Base-by-base conservation (phyloP, 2,113 vertebrate genomes). In the Lasiurus cinereus region DNA sequence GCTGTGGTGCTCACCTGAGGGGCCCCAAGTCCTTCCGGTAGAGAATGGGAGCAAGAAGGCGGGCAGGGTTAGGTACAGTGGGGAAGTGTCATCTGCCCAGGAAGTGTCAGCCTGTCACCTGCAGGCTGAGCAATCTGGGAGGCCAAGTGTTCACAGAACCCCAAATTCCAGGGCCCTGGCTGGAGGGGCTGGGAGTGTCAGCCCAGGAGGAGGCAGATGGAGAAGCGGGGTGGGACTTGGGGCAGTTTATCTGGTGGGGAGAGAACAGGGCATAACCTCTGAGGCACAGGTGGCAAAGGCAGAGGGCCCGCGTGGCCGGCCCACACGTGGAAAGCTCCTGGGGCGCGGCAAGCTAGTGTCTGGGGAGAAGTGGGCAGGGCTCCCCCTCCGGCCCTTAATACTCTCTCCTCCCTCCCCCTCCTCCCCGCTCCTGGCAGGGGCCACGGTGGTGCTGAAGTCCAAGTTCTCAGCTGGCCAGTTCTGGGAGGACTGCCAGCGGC, bases 401-500 rank as follows among this genome's bases (percentile, higher is more conserved):
- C 59, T 62, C 59, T 62, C 9, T 67, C 15, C 19, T 88, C 29
- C 56, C 36, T 54, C 74, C 59, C n/a, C 77, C 5, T 0, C 3
- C n/a, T 12, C n/a, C 33, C 4, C 2, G 0, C 64, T 46, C 27
- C 76, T 3, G 52, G 12, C 0, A 98, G 98, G 98, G 0, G 98
- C 98, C 96, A 98, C 98, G 0, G 98, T 99, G 31, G 99, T 99
- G 39, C 96, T 99, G 76, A 99, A 99, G 96, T 98, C 98, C 95
- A 99, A 98, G 96, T 99, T 99, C 98, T 99, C 99, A 0, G 99
- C 99, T 39, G 98, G 98, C 66, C 98, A 98, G 70, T 99, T 99
- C 54, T 99, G 99, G 99, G 99, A 98, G 0, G 99, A 99, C 64
- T 99, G 99, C 88, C 97, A 98, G 22, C 96, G 97, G 87, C 98